A percentile compares a stretch with the other conserved stretches of the same genome.
These are phyloP conservation scores for Melanotus villosus DNA, from an alignment of 2,888 invertebrate species.

Conservation along the genomic window DNA sequence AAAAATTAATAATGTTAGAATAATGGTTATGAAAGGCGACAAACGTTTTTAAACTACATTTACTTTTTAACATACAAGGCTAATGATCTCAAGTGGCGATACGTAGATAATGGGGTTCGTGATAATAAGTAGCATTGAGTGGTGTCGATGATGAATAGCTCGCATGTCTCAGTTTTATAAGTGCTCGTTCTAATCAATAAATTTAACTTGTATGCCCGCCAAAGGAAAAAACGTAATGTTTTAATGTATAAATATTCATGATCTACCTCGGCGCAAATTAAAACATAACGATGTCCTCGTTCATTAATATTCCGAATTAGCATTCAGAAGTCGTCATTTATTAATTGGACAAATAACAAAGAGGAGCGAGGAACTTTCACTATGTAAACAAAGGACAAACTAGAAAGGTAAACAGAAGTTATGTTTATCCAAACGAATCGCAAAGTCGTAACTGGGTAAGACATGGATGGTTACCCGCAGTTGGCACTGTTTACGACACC, in stretches of 20 bases:
- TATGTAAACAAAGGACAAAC: not conserved
- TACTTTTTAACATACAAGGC: not conserved
- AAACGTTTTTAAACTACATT: too few relatives aligned
- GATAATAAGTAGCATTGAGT: conserved; percentile 15
- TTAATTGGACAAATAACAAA: conserved; percentile 10
- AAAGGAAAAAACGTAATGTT: not conserved
- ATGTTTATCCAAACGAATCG: conserved; percentile 18
- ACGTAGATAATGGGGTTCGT: not conserved
- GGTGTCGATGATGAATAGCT: not conserved
- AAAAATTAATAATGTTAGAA: too few relatives aligned
- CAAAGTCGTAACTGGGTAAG: conserved; percentile 9
- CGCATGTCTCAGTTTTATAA: conserved; percentile 11
- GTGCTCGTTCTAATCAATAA: conserved; percentile 5
- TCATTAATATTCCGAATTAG: conserved; percentile 16
- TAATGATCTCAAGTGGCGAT: not conserved
- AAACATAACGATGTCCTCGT: conserved; percentile 2
- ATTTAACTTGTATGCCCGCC: not conserved
- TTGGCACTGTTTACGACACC: conserved; percentile 27
- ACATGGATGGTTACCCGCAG: conserved; percentile 21
- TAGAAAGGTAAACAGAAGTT: conserved; percentile 17
- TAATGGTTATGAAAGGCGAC: too few relatives aligned
- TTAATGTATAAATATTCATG: conserved; percentile 2
- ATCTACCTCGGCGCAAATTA: not conserved
- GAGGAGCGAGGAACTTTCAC: not conserved
- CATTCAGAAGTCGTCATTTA: not conserved